Evolutionary conservation across 2,888 invertebrate genomes (phyloP).

Genomic region (Monochamus alternatus): DNA sequence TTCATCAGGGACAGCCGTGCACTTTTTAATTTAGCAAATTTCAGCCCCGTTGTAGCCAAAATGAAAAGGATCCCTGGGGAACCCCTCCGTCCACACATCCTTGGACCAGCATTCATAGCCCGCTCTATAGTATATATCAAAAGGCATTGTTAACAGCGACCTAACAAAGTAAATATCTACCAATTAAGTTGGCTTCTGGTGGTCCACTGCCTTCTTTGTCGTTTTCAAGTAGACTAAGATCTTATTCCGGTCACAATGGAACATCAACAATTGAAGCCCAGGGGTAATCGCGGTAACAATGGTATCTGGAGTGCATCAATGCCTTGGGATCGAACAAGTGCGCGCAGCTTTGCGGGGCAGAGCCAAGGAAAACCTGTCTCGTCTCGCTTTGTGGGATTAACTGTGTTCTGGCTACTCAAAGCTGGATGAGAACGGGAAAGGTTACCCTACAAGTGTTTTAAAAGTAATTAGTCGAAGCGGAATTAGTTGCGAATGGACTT

Average conservation of each 20-base stretch:
- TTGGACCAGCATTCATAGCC: slow-evolving; percentile 29
- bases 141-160: slow-evolving; percentile 36
- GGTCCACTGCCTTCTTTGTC: slow-evolving; percentile 30
- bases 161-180: slow-evolving; percentile 37
- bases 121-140: slow-evolving; percentile 28
- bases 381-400: slow-evolving; percentile 34
- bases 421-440: background rate
- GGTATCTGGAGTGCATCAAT: slow-evolving; percentile 57
- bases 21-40: slow-evolving; percentile 14
- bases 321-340: slow-evolving; percentile 24
- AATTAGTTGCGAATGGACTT: too few species aligned
- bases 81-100: slow-evolving; percentile 13
- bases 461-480: too few species aligned
- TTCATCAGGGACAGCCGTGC: too few species aligned
- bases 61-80: slow-evolving; percentile 26
- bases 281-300: slow-evolving; percentile 67
- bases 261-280: slow-evolving; percentile 68
- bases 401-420: slow-evolving; percentile 19
- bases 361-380: slow-evolving; percentile 26
- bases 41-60: slow-evolving; percentile 1
- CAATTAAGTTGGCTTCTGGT: slow-evolving; percentile 39
- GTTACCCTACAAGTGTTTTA: too few species aligned
- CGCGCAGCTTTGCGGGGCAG: slow-evolving; percentile 15
- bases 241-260: slow-evolving; percentile 62
- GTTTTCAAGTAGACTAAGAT: slow-evolving; percentile 42